phyloP scores from a whole-genome alignment of 2,888 invertebrate genomes.

The Caenorhabditis sinica region DNA sequence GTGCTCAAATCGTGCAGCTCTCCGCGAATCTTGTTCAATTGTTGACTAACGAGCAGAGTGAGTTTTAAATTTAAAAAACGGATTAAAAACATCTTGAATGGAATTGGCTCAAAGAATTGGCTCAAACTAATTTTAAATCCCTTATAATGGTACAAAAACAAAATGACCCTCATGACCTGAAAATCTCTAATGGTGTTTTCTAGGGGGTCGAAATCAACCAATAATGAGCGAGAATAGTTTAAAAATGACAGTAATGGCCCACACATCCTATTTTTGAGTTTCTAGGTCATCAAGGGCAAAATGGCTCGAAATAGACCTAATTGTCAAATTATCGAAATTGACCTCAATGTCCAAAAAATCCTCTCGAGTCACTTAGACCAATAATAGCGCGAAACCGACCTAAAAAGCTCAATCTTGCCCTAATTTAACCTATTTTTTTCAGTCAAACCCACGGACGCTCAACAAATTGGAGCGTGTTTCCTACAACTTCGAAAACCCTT shows the following conservation, averaged over 20 bases:
- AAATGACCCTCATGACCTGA: too few relatives aligned
- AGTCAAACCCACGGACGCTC: conserved; percentile 71
- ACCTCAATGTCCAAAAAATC: neutral
- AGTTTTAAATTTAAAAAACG: neutral
- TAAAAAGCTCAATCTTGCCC: neutral
- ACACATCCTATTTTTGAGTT: neutral
- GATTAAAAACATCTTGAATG: too few relatives aligned
- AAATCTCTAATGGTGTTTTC: too few relatives aligned
- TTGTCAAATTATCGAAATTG: too few relatives aligned
- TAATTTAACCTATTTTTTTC: conserved; percentile 29
- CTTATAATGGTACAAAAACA: too few relatives aligned
- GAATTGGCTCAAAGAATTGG: too few relatives aligned
- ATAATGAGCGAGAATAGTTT: too few relatives aligned
- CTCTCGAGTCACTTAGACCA: too few relatives aligned
- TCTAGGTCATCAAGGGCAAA: neutral
- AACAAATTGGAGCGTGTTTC: conserved; percentile 74
- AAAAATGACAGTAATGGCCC: too few relatives aligned
- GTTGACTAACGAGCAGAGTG: conserved; percentile 72
- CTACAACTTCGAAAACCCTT: conserved; percentile 78
- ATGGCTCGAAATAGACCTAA: neutral
- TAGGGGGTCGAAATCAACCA: too few relatives aligned
- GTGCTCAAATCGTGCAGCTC: conserved; percentile 74
- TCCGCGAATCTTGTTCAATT: conserved; percentile 72
- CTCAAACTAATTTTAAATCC: too few relatives aligned
- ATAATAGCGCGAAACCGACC: too few relatives aligned